Evolutionary conservation across 2,888 invertebrate species (phyloP), one percentile per base, ranked within the genome.

Genomic region (Helleia helle): DNA sequence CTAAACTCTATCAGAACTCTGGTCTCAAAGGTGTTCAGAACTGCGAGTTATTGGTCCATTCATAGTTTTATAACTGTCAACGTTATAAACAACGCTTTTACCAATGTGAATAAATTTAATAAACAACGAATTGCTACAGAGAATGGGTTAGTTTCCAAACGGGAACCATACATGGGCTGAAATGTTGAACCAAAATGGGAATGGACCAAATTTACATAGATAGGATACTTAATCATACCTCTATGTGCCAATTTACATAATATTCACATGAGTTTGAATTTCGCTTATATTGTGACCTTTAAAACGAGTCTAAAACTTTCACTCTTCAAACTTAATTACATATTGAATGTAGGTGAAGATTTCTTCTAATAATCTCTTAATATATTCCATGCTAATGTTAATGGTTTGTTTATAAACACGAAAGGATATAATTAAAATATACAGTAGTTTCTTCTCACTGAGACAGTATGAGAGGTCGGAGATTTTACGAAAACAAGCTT

Each of bases 141-240:
- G 34, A 8, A 22, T 4, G 9, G 22, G 3, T 14, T 39, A 41
- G 42, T 42, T 47, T 40, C 43, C 46, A 44, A 47, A 44, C 41
- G 52, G 48, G 48, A 52, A 46, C 51, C 43, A 43, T 52, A 50
- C 51, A 51, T 18, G 34, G 22, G 11, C 22, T 22, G 17, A 34
- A 34, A 12, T 34, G 34, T 17, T 17, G 31, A 12, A 37, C 44
- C 46, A 37, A 22, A 22, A 22, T 22, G 43, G 44, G 31, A 40
- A 38, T 39, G 41, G 40, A 31, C 28, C 37, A 24, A 42, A 52
- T 49, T 50, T 49, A 41, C 47, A 48, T 44, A 48, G 28, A 50
- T 44, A 45, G 15, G 36, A 41, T 40, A 40, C 38, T 40, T 44
- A 44, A 43, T 47, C 40, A 38, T 44, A 43, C 38, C 41, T 39